These are phyloP conservation scores for Drosophila setosimentum DNA, from an alignment of 2,888 invertebrate species.

Conservation along the genomic window DNA sequence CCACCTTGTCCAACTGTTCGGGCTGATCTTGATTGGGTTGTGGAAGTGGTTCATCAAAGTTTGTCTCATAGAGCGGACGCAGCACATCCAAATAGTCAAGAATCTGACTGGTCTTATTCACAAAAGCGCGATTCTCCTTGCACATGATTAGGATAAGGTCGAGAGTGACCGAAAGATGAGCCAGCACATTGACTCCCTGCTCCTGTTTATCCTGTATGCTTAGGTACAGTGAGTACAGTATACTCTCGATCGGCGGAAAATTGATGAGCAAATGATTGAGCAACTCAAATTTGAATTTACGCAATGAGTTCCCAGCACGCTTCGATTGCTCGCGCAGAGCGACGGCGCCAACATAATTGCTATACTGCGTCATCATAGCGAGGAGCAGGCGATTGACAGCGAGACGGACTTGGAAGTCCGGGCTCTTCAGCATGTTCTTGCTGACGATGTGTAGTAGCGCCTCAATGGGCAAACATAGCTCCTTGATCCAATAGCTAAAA, in stretches of 20 bases:
- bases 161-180: slow-evolving; percentile 82
- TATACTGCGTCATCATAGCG: slow-evolving; percentile 85
- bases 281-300: slow-evolving; percentile 84
- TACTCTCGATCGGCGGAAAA: slow-evolving; percentile 82
- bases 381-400: slow-evolving; percentile 82
- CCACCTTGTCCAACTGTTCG: slow-evolving; percentile 13
- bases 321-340: slow-evolving; percentile 78
- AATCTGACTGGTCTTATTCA: slow-evolving; percentile 82
- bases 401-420: slow-evolving; percentile 79
- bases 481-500: slow-evolving; percentile 82
- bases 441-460: slow-evolving; percentile 73
- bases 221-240: slow-evolving; percentile 78
- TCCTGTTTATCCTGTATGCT: slow-evolving; percentile 60
- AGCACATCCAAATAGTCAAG: slow-evolving; percentile 83
- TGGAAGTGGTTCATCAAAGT: slow-evolving; percentile 57
- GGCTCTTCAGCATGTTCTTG: slow-evolving; percentile 51
- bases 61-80: slow-evolving; percentile 81
- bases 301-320: slow-evolving; percentile 76
- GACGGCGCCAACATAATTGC: slow-evolving; percentile 82
- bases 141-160: slow-evolving; percentile 83
- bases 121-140: slow-evolving; percentile 83
- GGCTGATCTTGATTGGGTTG: not conserved
- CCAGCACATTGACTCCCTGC: slow-evolving; percentile 77
- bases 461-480: slow-evolving; percentile 82
- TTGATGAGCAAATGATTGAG: slow-evolving; percentile 83